Percentiles rank a stretch among this genome's conserved stretches.
Conservation (phyloP, 2,113 vertebrate species). For the Sorex fumeus region DNA sequence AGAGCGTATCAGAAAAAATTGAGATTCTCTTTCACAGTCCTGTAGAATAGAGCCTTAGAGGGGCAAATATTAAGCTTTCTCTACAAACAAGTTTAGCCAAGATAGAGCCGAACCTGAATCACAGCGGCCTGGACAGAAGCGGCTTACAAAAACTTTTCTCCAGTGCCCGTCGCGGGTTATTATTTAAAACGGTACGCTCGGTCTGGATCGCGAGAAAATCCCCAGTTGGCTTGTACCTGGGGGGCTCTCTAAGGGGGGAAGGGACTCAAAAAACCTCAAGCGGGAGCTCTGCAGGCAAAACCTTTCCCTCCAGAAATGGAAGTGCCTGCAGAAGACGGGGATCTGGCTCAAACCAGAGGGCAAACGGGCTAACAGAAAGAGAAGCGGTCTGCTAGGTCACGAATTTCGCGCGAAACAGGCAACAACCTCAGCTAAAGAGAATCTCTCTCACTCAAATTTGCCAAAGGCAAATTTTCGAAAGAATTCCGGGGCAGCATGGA, state of each 20-base stretch:
- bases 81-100: neutral
- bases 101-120: neutral
- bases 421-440: neutral
- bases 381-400: neutral
- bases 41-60: constrained; percentile 16
- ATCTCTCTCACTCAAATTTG: neutral
- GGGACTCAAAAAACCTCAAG: neutral
- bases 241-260: fast-evolving
- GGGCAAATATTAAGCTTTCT: neutral
- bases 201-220: constrained; percentile 56
- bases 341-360: neutral
- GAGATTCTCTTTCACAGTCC: neutral
- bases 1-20: neutral
- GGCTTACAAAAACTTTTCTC: neutral
- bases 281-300: neutral
- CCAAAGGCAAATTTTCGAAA: neutral
- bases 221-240: no score
- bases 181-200: neutral
- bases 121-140: fast-evolving
- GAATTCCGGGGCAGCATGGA: neutral
- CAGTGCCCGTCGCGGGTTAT: neutral
- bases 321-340: neutral
- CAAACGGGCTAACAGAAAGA: neutral
- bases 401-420: neutral
- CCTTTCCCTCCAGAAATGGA: neutral